Base-by-base conservation (phyloP, 2,888 invertebrate species). In the Parascotia fuliginaria region DNA sequence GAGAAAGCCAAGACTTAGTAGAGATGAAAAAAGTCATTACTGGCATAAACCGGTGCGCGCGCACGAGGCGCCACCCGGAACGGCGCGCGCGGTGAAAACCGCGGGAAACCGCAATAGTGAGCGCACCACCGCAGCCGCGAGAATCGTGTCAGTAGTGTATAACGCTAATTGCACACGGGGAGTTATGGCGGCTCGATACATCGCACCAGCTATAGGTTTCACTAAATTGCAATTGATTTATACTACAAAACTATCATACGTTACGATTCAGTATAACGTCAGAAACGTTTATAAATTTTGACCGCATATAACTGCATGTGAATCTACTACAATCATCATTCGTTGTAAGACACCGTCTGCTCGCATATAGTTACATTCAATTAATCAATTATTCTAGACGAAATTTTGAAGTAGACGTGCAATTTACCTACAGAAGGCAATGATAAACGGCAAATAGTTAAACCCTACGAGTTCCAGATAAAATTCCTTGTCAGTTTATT, bases 101-200 rank as follows among this genome's bases (percentile, higher is more conserved):
- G 85, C 89, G 88, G 88, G 87, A 89, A 90, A 91, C 91, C 92
- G 92, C 92, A 90, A 90, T 81, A 81, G 81, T 75, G 75, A 82
- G 72, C 81, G 78, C 79, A 70, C 71, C 65, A 70, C 70, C 73
- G 60, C 70, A 75, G 79, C 75, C 82, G 83, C 84, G 87, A 87
- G 89, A 92, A 91, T 88, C 90, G 90, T 92, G 92, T 92, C 90
- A 92, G 88, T 91, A 89, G 92, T 89, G 90, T 89, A 87, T 89
- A 89, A 88, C 85, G 83, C 85, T 90, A 90, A 89, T 90, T 89
- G 84, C 87, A 75, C 73, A 70, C 75, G 71, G 80, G 79, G 75
- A 84, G 79, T 81, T 77, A 81, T 80, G 75, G 77, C 77, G 73
- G 72, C 74, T 72, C 65, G 79, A 73, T 72, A 75, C 82, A 79